Evolutionary conservation across 2,888 invertebrate genomes (phyloP), one percentile per base, ranked within the genome.

Genomic region (Biston betularia): DNA sequence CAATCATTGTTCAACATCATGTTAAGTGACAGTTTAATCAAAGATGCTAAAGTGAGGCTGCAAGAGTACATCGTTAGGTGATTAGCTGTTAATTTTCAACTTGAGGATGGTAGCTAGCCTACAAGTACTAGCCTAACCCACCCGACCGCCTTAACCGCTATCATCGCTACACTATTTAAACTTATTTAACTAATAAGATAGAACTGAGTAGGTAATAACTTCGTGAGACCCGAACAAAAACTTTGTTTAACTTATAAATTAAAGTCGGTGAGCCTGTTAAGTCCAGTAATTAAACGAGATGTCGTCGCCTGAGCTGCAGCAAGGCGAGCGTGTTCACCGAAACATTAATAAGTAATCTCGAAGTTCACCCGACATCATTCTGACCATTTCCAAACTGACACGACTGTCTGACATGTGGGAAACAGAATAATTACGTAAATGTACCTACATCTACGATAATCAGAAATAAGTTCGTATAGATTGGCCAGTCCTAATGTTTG

Each of bases 311-410:
- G 63, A 57, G 63, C 45, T 65, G 69, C 69, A 77, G 76, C 83
- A 80, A 84, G 84, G 84, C 79, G 75, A 86, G 83, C 84, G 74
- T 78, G 83, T 81, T 79, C 77, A 76, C 78, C 77, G 78, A 79
- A 80, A 80, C 77, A 79, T 81, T 82, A 88, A 86, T 85, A 85
- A 86, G 83, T 81, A 82, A 86, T 85, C 81, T 83, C 76, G 79
- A 83, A 82, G 79, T 83, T 80, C 77, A 72, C 75, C 75, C 76
- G 73, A 79, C 77, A 79, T 78, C 77, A 79, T 79, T 79, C 77
- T 74, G 62, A 12, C 49, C 42, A 49, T 49, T 24, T 58, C 49
- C n/a, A 8, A 42, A 44, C 61, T 45, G 65, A 65, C 59, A 46
- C 68, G 71, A 75, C 76, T 78, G 84, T 82, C 83, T 78, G 80